phyloP scores from a whole-genome alignment of 2,797 vertebrate genomes.

The Chelidonichthys spinosus region DNA sequence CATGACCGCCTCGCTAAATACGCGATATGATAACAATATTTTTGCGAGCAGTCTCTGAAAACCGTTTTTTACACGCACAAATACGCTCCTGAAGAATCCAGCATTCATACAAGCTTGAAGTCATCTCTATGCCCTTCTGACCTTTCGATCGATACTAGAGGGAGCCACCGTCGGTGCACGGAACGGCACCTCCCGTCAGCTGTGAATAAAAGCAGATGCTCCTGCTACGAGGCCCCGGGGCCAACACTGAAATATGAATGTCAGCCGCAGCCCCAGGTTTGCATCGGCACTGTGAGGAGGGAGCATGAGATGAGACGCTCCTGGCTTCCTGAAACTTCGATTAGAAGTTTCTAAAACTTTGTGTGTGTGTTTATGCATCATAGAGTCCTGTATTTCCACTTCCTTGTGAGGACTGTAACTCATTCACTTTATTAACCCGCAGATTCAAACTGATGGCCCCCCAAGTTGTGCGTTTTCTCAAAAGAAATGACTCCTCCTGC shows the following conservation, averaged over 20 bases:
- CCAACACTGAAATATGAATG: slow-evolving; percentile 52
- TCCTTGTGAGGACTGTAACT: slow-evolving; percentile 3
- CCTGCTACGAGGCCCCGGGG: slow-evolving; percentile 24
- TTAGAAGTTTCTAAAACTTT: not conserved
- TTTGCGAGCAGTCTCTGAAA: not conserved
- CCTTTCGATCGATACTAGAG: slow-evolving; percentile 36
- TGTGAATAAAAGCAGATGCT: slow-evolving; percentile 55
- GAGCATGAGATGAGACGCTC: slow-evolving; percentile 24
- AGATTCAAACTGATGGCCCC: not conserved
- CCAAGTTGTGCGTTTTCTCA: not conserved
- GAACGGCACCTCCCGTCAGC: slow-evolving; percentile 46
- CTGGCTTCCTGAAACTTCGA: not conserved
- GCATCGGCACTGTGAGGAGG: slow-evolving; percentile 18
- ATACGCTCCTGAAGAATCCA: not conserved
- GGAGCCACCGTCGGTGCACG: slow-evolving; percentile 21
- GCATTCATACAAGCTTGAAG: slow-evolving; percentile 1
- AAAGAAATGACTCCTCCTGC: not conserved
- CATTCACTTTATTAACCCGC: slow-evolving; percentile 3
- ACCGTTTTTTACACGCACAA: not conserved
- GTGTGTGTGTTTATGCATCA: no score
- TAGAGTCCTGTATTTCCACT: not conserved
- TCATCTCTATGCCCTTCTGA: slow-evolving; percentile 6
- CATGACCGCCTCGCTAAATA: not conserved
- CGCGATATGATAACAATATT: slow-evolving; percentile 3
- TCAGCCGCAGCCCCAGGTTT: slow-evolving; percentile 43